Evolutionary conservation across 2,797 vertebrate species (phyloP).

Genomic region (Mallotus villosus): DNA sequence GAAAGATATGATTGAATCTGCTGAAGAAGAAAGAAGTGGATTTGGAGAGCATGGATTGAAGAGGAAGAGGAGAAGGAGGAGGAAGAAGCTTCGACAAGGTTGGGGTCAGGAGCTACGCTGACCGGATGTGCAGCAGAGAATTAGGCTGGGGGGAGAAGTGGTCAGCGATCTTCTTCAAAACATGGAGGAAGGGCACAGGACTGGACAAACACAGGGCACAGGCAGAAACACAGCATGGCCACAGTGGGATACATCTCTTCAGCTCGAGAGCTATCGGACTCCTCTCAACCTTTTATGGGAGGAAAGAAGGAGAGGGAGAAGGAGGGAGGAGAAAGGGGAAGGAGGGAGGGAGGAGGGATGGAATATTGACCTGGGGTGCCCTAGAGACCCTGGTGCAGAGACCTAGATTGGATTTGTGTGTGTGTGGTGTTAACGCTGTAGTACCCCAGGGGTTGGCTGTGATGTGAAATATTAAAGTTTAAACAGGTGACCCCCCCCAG

Average conservation of each 20-base stretch:
- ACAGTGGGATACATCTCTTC: background rate
- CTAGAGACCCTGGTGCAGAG: slow-evolving; percentile 43
- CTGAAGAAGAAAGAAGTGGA: background rate
- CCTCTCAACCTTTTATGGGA: background rate
- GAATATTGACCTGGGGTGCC: slow-evolving; percentile 53
- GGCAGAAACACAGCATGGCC: background rate
- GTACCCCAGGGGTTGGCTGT: slow-evolving; percentile 50
- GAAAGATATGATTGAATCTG: background rate
- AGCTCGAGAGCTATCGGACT: background rate
- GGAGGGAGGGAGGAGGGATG: slow-evolving; percentile 13
- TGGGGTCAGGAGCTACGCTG: slow-evolving; percentile 21
- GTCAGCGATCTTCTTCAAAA: background rate
- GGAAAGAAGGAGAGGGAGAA: background rate
- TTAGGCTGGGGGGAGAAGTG: background rate
- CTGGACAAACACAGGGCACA: background rate
- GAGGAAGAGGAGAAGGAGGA: background rate
- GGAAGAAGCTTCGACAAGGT: background rate
- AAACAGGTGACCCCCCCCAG: slow-evolving; percentile 43
- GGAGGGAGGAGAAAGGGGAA: slow-evolving; percentile 2
- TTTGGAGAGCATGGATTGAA: background rate
- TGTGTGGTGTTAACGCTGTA: slow-evolving; percentile 41
- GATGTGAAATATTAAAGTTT: slow-evolving; percentile 62
- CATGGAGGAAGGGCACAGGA: background rate
- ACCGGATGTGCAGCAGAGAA: slow-evolving; percentile 15
- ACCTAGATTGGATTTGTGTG: slow-evolving; percentile 59